Base-by-base conservation (phyloP, 2,888 invertebrate species). In the Flexamia atlantica region DNA sequence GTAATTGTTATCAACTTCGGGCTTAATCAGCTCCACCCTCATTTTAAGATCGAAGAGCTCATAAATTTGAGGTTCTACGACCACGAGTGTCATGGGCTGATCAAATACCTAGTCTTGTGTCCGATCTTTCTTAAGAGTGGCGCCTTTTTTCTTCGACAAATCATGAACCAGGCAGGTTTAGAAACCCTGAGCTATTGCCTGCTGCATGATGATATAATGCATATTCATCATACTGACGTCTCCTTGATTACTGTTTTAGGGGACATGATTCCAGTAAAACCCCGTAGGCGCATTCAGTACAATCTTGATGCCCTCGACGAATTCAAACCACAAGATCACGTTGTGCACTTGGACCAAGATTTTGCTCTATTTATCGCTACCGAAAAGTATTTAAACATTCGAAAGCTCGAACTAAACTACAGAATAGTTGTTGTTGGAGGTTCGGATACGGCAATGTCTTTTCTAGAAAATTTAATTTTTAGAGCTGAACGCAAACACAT, bases 391-490 rank as follows among this genome's bases (percentile, higher is more conserved):
- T 25, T 79, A 12, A 57, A 20, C 28, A 50, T 79, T 5, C 79
- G 32, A 0, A 92, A 92, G 87, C 89, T 91, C 0, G 91, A 91
- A 53, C 90, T 94, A 10, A 94, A 94, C 86, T 90, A 90, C 17
- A 92, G 92, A 87, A 93, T 95, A 57, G 93, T 95, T 0, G 92
- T 95, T 0, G 92, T 95, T 0, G 94, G 95, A 0, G 93, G 93
- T 0, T 94, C 95, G 83, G 91, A 93, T 25, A 93, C 93, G 0
- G 93, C 93, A 0, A 89, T 94, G 0, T 90, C 94, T 0, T 94
- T 95, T 87, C 87, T 94, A 30, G 94, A 94, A 87, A 89, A 91
- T 20, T 89, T 95, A 20, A 89, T 93, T 23, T 91, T 92, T 87
- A 92, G 57, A 17, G 53, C 79, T 28, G 32, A 32, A 10, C 46